Percentiles rank a stretch among this genome's conserved stretches.
Conservation (phyloP, 2,888 invertebrate genomes). For the Calephelis perditalis region DNA sequence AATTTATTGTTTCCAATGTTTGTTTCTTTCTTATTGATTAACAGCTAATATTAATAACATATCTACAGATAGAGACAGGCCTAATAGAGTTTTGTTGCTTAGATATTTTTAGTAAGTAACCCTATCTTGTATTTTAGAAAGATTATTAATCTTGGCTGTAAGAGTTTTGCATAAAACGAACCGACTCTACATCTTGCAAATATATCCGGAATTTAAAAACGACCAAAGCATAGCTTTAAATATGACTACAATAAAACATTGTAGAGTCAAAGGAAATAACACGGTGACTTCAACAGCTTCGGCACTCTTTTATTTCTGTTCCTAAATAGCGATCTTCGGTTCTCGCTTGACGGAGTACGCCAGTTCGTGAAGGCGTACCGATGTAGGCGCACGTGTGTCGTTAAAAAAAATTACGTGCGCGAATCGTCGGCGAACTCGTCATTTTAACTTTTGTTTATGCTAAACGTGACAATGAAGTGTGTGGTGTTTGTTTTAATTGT, state of each 20-base stretch:
- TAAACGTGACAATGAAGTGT: constrained; percentile 66
- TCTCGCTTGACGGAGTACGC: constrained; percentile 26
- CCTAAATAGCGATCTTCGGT: constrained; percentile 45
- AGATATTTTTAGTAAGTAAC: too few relatives aligned
- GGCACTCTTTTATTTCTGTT: constrained; percentile 51
- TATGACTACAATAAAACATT: constrained; percentile 11
- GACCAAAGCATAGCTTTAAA: neutral
- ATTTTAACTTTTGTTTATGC: constrained; percentile 42
- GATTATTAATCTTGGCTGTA: too few relatives aligned
- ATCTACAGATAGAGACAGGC: too few relatives aligned
- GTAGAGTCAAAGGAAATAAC: constrained; percentile 18
- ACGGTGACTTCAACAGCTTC: constrained; percentile 34
- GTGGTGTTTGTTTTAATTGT: constrained; percentile 53
- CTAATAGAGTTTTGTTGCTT: too few relatives aligned
- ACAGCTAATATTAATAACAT: too few relatives aligned
- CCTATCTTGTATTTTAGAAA: too few relatives aligned
- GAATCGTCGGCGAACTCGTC: constrained; percentile 41
- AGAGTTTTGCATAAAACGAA: too few relatives aligned
- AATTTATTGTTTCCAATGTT: too few relatives aligned
- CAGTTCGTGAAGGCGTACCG: constrained; percentile 66
- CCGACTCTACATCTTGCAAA: neutral
- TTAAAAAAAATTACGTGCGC: constrained; percentile 50
- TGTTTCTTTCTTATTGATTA: too few relatives aligned
- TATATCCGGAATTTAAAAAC: neutral
- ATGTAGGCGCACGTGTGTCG: constrained; percentile 61